Evolutionary conservation across 2,888 invertebrate species (phyloP), one percentile per base, ranked within the genome.

Genomic region (Cosmia pyralina): DNA sequence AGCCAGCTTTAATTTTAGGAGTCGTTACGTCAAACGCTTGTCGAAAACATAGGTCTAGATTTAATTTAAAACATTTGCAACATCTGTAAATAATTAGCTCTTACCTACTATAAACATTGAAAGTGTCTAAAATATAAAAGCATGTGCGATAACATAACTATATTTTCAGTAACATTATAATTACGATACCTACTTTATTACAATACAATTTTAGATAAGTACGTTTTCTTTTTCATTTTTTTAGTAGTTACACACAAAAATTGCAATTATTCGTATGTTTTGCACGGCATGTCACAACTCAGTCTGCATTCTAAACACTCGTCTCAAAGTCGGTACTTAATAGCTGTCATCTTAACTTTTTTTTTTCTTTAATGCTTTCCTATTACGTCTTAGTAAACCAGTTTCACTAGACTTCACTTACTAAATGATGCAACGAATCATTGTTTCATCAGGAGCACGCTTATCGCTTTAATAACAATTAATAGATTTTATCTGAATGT

Each of bases 381-480:
- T 65, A n/a, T 69, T 63, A 66, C 55, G 48, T 73, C 28, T 59
- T 38, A 38, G 34, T 17, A 66, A 60, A 34, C 46, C 11, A 58
- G 55, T 81, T 69, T 69, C 46, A 53, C 46, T 50, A 69, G 38
- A 38, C 48, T 67, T 64, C 44, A 66, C 11, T 65, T 53, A 69
- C 57, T n/a, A 50, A 69, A 55, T 78, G 63, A 62, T 58, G 64
- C 50, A 68, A 77, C n/a, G 55, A 66, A 57, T 62, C 67, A 83
- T 86, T 83, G 85, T 87, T 84, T 81, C 65, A 75, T 77, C 76
- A 77, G 44, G 70, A 71, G 60, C 55, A 65, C 22, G 55, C 15
- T 38, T 68, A 69, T 60, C 65, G 41, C 38, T 72, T 68, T 70
- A 69, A 71, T 62, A 66, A 62, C 75, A 84, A 73, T 72, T 53